Evolutionary conservation across 64 coral and sea anemone genomes (phyloP).

Genomic region (Orbicella faveolata): DNA sequence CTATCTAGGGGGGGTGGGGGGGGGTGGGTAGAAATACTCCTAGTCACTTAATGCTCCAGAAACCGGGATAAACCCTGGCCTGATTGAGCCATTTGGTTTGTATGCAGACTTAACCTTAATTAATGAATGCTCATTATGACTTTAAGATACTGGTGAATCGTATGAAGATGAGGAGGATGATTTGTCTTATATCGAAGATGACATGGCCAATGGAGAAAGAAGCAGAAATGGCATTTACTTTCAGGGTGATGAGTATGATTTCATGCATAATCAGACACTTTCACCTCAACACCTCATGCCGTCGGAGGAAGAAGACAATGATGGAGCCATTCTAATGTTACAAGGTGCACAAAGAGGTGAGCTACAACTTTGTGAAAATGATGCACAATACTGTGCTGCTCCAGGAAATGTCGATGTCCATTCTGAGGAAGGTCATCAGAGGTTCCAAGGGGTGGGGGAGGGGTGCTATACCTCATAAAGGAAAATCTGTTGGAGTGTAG

Average conservation of each 20-base stretch:
- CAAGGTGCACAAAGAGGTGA: conserved; percentile 39
- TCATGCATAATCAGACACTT: neutral
- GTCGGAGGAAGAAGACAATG: conserved; percentile 21
- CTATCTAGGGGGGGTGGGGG: too few relatives aligned
- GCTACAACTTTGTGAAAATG: neutral
- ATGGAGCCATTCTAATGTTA: conserved; percentile 12
- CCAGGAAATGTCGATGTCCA: too few relatives aligned
- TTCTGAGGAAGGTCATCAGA: too few relatives aligned
- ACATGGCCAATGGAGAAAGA: neutral
- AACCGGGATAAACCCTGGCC: too few relatives aligned
- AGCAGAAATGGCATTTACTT: conserved; percentile 5
- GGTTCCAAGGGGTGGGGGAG: too few relatives aligned
- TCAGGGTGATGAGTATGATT: neutral
- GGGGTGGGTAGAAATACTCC: too few relatives aligned
- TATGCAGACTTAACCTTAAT: neutral
- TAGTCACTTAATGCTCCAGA: too few relatives aligned
- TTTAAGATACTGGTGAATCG: conserved; percentile 83
- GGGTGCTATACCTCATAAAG: too few relatives aligned
- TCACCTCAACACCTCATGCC: conserved; percentile 12
- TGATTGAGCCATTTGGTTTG: too few relatives aligned
- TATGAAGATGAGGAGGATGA: conserved; percentile 77
- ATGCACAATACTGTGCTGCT: too few relatives aligned
- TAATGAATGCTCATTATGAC: neutral
- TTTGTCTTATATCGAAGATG: conserved; percentile 9
- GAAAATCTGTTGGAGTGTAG: too few relatives aligned